Evolutionary conservation across 2,888 invertebrate species (phyloP).

Genomic region (Danaus chrysippus): DNA sequence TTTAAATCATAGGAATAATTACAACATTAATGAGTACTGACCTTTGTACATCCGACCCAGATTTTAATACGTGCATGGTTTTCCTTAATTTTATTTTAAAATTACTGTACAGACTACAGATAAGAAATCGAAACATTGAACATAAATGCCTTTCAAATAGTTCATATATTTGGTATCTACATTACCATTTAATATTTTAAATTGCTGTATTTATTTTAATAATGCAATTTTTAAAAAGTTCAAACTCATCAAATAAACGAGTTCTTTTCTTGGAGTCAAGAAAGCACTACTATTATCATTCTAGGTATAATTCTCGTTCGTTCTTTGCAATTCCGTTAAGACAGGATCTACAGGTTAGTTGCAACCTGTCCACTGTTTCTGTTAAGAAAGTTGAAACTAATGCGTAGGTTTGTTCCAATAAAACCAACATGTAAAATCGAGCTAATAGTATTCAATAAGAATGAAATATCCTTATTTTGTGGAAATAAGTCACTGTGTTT

Average conservation of each 20-base stretch:
- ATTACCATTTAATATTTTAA: too few species aligned
- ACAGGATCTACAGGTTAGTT: slow-evolving; percentile 33
- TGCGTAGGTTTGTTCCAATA: slow-evolving; percentile 30
- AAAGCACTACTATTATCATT: slow-evolving; percentile 34
- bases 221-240: too few species aligned
- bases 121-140: background rate
- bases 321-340: slow-evolving; percentile 31
- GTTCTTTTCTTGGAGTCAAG: slow-evolving; percentile 28
- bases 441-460: background rate
- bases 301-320: slow-evolving; percentile 31
- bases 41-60: slow-evolving; percentile 70
- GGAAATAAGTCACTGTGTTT: background rate
- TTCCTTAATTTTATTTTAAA: slow-evolving; percentile 29
- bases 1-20: slow-evolving; percentile 60
- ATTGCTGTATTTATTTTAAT: too few species aligned
- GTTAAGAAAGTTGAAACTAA: slow-evolving; percentile 34
- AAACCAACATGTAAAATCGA: slow-evolving; percentile 21
- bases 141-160: too few species aligned
- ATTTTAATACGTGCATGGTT: slow-evolving; percentile 46
- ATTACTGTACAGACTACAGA: background rate
- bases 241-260: slow-evolving; percentile 22
- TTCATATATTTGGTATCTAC: too few species aligned
- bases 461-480: background rate
- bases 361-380: slow-evolving; percentile 31
- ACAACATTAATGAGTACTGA: slow-evolving; percentile 66